Base-by-base conservation (phyloP, 2,888 invertebrate species). In the Lucinisca nassula region DNA sequence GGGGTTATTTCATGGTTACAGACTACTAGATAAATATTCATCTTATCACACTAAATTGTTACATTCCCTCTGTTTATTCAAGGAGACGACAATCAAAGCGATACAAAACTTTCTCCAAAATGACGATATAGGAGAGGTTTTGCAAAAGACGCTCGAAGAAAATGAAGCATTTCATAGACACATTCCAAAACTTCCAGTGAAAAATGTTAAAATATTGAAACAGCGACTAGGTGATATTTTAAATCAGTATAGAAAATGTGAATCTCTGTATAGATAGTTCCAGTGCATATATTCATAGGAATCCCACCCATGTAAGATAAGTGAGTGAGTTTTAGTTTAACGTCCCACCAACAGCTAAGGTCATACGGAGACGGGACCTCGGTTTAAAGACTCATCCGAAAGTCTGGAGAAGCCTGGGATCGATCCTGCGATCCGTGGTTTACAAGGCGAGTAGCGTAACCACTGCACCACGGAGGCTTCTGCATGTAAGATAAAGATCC, bases 21-120 rank as follows among this genome's bases (percentile, higher is more conserved):
- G 98, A 89, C 96, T 98, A 55, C 96, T 98, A 83, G 98, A 98
- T 94, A 98, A 98, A 95, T 98, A 98, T 96, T 98, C 98, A 94
- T 97, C 97, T 49, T 98, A 98, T 95, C 98, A 98, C 95, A 97
- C 97, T 77, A 96, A 98, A 3, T 97, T 98, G 95, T 96, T 98
- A 89, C 98, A 98, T 92, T 98, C 98, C 92, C 96, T 98, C 92
- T 98, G 98, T 96, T 97, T 98, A 76, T 98, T 98, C 96, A 97
- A 98, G 87, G 97, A 97, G 88, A 97, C 97, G 74, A 98, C 98
- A 0, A 97, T 97, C 0, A 97, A 97, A 51, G 97, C 97, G 14
- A 96, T 98, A 27, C 97, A 97, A 92, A 96, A 95, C 72, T 96
- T 98, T 67, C 97, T 97, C 85, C 95, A 96, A 27, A 96, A 97